Percentiles rank a stretch among this genome's conserved stretches.
phyloP scores from a whole-genome alignment of 2,797 vertebrate genomes.

The Tinamus major region DNA sequence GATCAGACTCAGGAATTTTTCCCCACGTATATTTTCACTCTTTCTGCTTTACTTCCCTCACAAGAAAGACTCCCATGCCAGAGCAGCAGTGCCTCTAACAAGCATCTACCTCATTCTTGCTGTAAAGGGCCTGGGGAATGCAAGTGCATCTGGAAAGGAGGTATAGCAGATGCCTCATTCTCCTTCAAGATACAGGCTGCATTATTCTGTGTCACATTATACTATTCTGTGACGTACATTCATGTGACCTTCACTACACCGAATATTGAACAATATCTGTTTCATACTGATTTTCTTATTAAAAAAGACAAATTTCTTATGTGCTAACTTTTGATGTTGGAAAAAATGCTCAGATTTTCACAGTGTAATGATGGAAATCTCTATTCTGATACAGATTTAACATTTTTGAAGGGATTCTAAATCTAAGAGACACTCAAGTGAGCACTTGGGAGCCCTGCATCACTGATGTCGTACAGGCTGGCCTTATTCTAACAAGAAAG shows the following conservation, averaged over 20 bases:
- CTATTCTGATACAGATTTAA: neutral
- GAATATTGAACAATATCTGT: neutral
- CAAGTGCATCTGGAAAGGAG: neutral
- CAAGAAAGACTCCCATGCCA: neutral
- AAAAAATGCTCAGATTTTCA: neutral
- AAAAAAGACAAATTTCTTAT: fast-evolving
- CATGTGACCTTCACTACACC: neutral
- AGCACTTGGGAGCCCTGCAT: neutral
- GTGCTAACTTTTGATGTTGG: neutral
- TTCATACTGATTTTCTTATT: neutral
- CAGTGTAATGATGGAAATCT: neutral
- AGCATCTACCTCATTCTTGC: neutral
- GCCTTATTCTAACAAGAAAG: neutral
- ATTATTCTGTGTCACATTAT: too few species aligned
- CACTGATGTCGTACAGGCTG: neutral
- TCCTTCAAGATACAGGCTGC: neutral
- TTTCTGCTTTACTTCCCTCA: neutral
- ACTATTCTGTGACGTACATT: neutral
- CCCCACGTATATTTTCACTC: neutral
- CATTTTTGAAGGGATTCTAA: neutral
- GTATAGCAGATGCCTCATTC: too few species aligned
- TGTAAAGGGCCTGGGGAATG: neutral
- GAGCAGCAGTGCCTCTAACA: neutral
- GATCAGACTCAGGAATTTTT: neutral
- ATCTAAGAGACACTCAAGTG: neutral